Evolutionary conservation across 2,888 invertebrate species (phyloP).

Genomic region (Carcina quercana): DNA sequence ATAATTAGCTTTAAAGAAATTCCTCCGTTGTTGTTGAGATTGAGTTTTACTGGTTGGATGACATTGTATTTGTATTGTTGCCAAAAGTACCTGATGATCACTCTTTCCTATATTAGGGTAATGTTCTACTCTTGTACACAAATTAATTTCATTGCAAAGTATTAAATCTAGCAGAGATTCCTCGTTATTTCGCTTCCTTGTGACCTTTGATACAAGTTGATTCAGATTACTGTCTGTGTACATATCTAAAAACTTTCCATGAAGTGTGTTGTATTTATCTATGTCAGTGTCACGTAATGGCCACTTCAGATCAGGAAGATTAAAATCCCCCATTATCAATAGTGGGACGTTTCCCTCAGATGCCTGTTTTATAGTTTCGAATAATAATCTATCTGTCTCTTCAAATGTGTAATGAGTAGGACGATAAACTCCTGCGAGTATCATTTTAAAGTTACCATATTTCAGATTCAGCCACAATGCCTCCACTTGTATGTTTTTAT

Average conservation of each 20-base stretch:
- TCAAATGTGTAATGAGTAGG: conserved; percentile 6
- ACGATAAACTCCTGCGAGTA: conserved; percentile 4
- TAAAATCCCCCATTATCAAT: conserved; percentile 3
- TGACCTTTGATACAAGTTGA: conserved; percentile 1
- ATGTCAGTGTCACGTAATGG: conserved; percentile 1
- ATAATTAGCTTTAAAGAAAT: neutral
- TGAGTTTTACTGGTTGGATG: neutral
- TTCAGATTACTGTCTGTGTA: neutral
- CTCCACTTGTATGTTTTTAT: conserved; percentile 4
- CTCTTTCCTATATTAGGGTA: neutral
- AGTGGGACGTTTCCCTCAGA: neutral
- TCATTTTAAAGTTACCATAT: conserved; percentile 4
- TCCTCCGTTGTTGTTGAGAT: neutral
- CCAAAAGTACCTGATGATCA: neutral
- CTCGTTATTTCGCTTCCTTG: neutral
- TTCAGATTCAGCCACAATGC: conserved; percentile 5
- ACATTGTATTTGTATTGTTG: neutral
- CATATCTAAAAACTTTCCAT: conserved; percentile 1
- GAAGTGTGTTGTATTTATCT: conserved; percentile 1
- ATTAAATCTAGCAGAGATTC: neutral
- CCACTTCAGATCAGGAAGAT: conserved; percentile 3
- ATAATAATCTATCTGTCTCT: conserved; percentile 5
- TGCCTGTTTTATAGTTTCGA: conserved; percentile 4
- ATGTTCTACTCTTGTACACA: neutral
- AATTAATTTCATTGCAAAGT: neutral